Evolutionary conservation across 2,797 vertebrate genomes (phyloP), one percentile per base, ranked within the genome.

Genomic region (Amblyraja radiata): DNA sequence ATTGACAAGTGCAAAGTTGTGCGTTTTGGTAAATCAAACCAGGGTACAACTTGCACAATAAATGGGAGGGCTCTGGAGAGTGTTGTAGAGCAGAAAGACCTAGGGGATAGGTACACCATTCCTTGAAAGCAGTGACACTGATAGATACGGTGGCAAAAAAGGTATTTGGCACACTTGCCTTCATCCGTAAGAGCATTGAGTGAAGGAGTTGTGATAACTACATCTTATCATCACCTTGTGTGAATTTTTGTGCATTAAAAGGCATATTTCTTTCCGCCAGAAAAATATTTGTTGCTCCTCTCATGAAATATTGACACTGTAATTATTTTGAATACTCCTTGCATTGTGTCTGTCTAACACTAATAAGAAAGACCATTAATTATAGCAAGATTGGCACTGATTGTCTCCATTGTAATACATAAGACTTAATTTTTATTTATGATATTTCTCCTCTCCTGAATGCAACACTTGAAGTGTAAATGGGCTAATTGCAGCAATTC

Each of bases 221-320:
- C 32, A 46, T 25, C 68, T 46, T 74, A 73, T 91, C 88, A 46
- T 28, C 88, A 54, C 4, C 46, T 13, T 54, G 71, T 10, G 71
- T 73, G n/a, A 16, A 46, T 68, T 63, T 73, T 46, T 76, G 71
- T 76, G 90, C 23, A 28, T 92, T 25, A 36, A 73, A 73, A 46
- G 2, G 1, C 18, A 25, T 14, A 76, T 21, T 71, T 76, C 21
- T 76, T 28, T 71, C 36, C 10, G 58, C 32, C 63, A 36, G 58
- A 65, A 88, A 68, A 65, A 88, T 88, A 88, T 63, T 90, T 68
- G n/a, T 90, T 68, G 63, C 25, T 58, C 46, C 36, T 90, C 58
- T 88, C 28, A 71, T 39, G 10, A 65, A 71, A 39, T 25, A 1
- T 39, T 71, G 39, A 32, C 2, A n/a, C 65, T 9, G 86, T 7